These are phyloP conservation scores for Notoglanidium macrostoma DNA, from an alignment of 2,797 vertebrate species.

Conservation along the genomic window DNA sequence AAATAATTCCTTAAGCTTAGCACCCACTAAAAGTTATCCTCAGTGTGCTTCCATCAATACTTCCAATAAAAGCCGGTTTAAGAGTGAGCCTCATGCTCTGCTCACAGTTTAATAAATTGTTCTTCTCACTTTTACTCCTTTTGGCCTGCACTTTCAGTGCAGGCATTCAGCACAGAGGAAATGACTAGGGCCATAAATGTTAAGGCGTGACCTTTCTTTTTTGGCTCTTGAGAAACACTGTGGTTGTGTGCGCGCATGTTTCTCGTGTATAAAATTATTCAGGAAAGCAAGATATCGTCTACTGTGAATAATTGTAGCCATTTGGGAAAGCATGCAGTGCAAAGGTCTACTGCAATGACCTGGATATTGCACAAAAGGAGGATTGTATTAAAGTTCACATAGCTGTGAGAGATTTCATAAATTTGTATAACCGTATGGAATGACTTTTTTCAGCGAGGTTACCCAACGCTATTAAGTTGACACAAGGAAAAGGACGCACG, in stretches of 20 bases:
- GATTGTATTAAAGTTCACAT: constrained; percentile 41
- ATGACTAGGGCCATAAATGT: constrained; percentile 33
- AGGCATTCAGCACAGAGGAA: constrained; percentile 38
- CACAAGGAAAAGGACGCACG: background rate
- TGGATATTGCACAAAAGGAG: constrained; percentile 55
- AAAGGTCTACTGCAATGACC: constrained; percentile 42
- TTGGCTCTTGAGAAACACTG: constrained; percentile 47
- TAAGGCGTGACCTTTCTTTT: constrained; percentile 40
- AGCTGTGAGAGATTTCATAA: constrained; percentile 5
- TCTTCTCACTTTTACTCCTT: constrained; percentile 23
- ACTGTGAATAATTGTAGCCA: constrained; percentile 59
- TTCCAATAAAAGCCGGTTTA: constrained; percentile 26
- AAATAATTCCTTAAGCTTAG: constrained; percentile 27
- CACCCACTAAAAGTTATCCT: constrained; percentile 31
- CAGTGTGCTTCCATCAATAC: constrained; percentile 17
- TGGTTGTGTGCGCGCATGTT: background rate
- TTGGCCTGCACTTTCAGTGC: constrained; percentile 19
- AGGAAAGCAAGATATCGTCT: constrained; percentile 62
- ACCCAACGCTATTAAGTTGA: background rate
- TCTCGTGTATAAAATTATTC: constrained; percentile 43
- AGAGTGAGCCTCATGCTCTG: constrained; percentile 1
- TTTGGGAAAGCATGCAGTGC: constrained; percentile 33
- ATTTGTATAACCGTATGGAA: constrained; percentile 46
- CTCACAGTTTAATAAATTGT: constrained; percentile 42
- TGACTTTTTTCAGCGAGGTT: constrained; percentile 20